Evolutionary conservation across 2,888 invertebrate genomes (phyloP).

Genomic region (Desoria tigrina): DNA sequence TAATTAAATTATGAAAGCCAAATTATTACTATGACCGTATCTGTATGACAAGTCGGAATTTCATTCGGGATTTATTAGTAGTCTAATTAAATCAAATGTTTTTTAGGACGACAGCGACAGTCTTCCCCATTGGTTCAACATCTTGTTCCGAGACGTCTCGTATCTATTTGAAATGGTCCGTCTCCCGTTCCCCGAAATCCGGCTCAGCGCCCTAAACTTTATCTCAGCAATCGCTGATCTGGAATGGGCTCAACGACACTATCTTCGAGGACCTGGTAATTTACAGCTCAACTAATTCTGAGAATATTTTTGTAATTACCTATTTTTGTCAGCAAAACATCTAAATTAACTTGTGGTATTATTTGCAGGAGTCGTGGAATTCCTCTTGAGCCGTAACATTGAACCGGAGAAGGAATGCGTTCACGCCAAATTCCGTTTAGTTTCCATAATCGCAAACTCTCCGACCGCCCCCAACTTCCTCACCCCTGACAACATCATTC

Average conservation of each 20-base stretch:
- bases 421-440: slow-evolving; percentile 58
- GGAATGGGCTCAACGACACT: slow-evolving; percentile 53
- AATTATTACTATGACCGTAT: too few species aligned
- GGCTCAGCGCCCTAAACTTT: slow-evolving; percentile 48
- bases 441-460: slow-evolving; percentile 56
- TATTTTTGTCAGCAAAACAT: too few species aligned
- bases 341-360: too few species aligned
- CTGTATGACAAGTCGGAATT: slow-evolving; percentile 2
- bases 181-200: slow-evolving; percentile 52
- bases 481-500: slow-evolving; percentile 56
- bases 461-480: slow-evolving; percentile 55
- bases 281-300: not conserved
- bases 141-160: slow-evolving; percentile 47
- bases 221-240: slow-evolving; percentile 47
- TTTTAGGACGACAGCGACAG: slow-evolving; percentile 42
- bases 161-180: slow-evolving; percentile 49
- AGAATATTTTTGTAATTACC: not conserved
- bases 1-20: too few species aligned
- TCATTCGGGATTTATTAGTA: slow-evolving; percentile 1
- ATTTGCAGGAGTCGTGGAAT: slow-evolving; percentile 58
- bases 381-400: slow-evolving; percentile 58
- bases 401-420: slow-evolving; percentile 59
- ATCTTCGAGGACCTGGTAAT: slow-evolving; percentile 39
- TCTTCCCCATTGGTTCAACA: slow-evolving; percentile 49
- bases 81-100: slow-evolving; percentile 13